Evolutionary conservation across 2,888 invertebrate genomes (phyloP), one percentile per base, ranked within the genome.

Genomic region (Aplocera efformata): DNA sequence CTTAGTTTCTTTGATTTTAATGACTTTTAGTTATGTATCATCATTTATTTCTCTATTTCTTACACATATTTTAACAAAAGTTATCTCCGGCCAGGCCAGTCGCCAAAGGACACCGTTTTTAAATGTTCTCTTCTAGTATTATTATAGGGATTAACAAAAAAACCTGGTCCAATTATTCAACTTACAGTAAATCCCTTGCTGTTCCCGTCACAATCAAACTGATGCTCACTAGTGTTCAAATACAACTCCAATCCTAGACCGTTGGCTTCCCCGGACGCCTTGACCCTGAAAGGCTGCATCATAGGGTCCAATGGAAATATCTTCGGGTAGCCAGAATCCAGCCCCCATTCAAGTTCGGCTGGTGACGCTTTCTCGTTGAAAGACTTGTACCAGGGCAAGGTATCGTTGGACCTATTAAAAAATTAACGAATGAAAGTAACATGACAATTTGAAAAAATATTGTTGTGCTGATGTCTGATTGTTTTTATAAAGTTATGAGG

Each of bases 171-270:
- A n/a, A n/a, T n/a, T n/a, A n/a, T n/a, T n/a, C n/a, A n/a, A 64
- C 78, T 73, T 44, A 88, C 88, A 38, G 80, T 86, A 42, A 88
- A 89, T 6, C 88, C 88, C 20, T 79, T 56, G 23, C 79, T 83
- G 21, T 75, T 77, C 2, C 88, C 88, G 53, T 88, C 86, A 50
- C 88, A 89, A 7, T 51, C 69, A 8, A 60, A 72, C 50, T 89
- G 88, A 35, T 81, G 79, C 24, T 89, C 86, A 35, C 79, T 83
- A 7, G 60, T 72, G 38, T 88, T 89, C 8, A 88, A 47, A 37
- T 72, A 84, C 35, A 89, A 53, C 26, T 89, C 86, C n/a, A 88
- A 62, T 0, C 75, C 73, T 3, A 89, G 53, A 0, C 88, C 88
- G 28, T 82, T 79, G 0, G 63, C 55, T 50, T 89, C 88, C 21